phyloP scores from a whole-genome alignment of 2,113 vertebrate species.

The Suncus etruscus region DNA sequence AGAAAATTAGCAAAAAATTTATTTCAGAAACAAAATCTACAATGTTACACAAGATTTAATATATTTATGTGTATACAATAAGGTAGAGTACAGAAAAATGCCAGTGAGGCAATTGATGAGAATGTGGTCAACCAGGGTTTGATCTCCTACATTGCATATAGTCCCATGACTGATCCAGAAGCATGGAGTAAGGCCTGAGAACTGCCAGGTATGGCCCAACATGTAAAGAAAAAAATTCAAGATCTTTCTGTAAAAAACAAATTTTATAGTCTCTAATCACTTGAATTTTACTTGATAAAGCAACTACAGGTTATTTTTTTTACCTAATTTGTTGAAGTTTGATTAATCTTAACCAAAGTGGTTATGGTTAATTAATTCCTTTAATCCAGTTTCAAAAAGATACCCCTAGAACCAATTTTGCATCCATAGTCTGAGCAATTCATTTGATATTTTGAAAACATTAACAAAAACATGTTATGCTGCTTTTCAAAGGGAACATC shows the following conservation, averaged over 20 bases:
- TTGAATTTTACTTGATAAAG: constrained; percentile 61
- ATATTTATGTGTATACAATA: constrained; percentile 1
- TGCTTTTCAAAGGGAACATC: constrained; percentile 80
- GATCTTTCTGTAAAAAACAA: constrained; percentile 47
- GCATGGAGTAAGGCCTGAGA: no score
- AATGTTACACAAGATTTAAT: constrained; percentile 15
- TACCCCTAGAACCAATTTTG: constrained; percentile 74
- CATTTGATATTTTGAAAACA: constrained; percentile 79
- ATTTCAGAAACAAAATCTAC: constrained; percentile 60
- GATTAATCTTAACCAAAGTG: constrained; percentile 68
- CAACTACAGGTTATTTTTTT: constrained; percentile 36
- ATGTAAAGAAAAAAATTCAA: neutral
- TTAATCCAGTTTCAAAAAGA: constrained; percentile 69
- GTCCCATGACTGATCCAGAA: no score
- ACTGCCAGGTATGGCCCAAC: no score
- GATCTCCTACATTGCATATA: no score
- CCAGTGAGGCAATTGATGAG: no score
- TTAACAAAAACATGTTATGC: constrained; percentile 81
- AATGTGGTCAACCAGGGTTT: no score
- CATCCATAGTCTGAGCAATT: constrained; percentile 69
- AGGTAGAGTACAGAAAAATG: constrained; percentile 20
- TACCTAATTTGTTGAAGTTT: constrained; percentile 72
- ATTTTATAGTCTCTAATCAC: constrained; percentile 62
- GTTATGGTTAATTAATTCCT: constrained; percentile 74
- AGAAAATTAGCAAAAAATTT: constrained; percentile 55